Conservation (phyloP, 2,113 vertebrate genomes). For the Polyodon spathula region DNA sequence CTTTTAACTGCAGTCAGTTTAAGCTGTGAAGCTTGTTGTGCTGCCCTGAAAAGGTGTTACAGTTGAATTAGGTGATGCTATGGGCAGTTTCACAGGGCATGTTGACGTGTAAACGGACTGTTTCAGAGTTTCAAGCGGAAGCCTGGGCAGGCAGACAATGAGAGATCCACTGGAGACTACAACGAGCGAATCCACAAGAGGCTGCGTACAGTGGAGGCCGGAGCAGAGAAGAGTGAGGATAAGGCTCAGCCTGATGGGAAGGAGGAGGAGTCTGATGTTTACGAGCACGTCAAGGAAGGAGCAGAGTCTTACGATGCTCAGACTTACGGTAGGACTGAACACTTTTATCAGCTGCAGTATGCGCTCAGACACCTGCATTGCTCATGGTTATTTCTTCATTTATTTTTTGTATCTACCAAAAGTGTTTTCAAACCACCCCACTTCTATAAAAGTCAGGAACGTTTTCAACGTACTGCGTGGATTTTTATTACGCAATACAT, state of each 20-base stretch:
- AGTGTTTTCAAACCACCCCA: too few relatives aligned
- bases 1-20: too few relatives aligned
- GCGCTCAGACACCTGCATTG: too few relatives aligned
- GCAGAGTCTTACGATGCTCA: constrained; percentile 71
- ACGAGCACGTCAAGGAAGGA: constrained; percentile 74
- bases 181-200: constrained; percentile 75
- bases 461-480: too few relatives aligned
- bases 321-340: constrained; percentile 72
- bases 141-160: constrained; percentile 78
- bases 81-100: not conserved
- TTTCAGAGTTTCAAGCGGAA: constrained; percentile 88
- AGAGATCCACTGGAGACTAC: constrained; percentile 74
- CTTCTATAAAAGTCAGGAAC: too few relatives aligned
- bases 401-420: too few relatives aligned
- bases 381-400: too few relatives aligned
- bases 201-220: constrained; percentile 66
- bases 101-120: not conserved
- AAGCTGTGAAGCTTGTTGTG: too few relatives aligned
- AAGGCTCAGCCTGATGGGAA: constrained; percentile 28
- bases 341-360: too few relatives aligned
- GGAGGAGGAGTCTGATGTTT: constrained; percentile 69
- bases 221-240: constrained; percentile 34
- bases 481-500: too few relatives aligned
- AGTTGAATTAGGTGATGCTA: too few relatives aligned
- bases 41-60: too few relatives aligned